Conservation (phyloP, 1,140 invertebrate genomes). For the Neotoxoptera formosana region DNA sequence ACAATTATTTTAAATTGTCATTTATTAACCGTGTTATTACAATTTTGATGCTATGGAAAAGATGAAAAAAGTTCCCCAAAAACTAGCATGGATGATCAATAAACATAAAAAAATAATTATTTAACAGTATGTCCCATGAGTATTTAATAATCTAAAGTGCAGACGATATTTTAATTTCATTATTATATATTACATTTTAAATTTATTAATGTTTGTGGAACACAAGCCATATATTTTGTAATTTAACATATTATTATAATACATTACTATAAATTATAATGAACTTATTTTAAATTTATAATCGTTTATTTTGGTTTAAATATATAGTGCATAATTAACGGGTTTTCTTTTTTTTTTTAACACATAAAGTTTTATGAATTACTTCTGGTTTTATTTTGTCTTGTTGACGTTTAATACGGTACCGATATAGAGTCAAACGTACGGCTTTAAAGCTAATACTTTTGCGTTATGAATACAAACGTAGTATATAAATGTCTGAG, state of each 20-base stretch:
- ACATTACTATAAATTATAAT: not conserved
- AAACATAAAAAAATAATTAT: not conserved
- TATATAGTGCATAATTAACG: not conserved
- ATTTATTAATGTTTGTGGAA: not conserved
- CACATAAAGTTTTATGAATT: not conserved
- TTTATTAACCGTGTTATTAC: not conserved
- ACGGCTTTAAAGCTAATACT: not conserved
- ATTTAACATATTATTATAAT: not conserved
- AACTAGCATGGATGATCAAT: not conserved
- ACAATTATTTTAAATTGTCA: not conserved
- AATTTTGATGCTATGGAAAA: not conserved
- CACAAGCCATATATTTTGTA: not conserved
- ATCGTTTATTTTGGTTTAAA: not conserved
- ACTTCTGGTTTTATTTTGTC: not conserved
- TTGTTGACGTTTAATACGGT: not conserved
- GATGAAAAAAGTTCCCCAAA: not conserved
- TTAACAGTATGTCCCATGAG: not conserved
- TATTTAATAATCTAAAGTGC: not conserved
- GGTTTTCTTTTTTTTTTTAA: not conserved
- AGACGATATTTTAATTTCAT: not conserved
- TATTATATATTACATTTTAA: constrained; percentile 11
- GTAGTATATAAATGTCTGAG: not conserved
- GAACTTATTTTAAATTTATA: not conserved
- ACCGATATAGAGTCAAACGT: not conserved
- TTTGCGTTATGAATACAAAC: not conserved